phyloP scores from a whole-genome alignment of 2,113 vertebrate species.

The Dasyurus viverrinus region DNA sequence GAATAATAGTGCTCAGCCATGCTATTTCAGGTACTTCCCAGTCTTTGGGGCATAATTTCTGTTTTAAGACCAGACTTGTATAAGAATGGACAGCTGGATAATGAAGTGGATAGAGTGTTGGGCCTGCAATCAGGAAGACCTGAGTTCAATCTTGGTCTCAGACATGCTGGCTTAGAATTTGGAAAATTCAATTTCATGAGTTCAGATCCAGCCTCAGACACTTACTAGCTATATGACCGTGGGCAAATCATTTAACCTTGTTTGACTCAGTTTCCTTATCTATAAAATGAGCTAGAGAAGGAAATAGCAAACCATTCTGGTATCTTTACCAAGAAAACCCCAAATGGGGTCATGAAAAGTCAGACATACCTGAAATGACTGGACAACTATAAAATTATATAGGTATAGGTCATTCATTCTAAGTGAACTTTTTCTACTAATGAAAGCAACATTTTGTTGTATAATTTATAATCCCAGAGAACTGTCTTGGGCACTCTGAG shows the following conservation, averaged over 20 bases:
- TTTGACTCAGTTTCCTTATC: neutral
- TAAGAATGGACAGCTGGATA: neutral
- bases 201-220: neutral
- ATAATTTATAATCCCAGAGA: neutral
- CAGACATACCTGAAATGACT: neutral
- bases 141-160: neutral
- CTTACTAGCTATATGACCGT: neutral
- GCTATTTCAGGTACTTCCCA: neutral
- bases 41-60: neutral
- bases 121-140: neutral
- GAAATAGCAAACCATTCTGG: neutral
- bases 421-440: neutral
- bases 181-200: neutral
- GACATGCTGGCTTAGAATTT: too few relatives aligned
- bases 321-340: neutral
- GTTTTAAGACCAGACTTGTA: neutral
- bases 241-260: neutral
- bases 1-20: neutral
- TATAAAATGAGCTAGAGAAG: neutral
- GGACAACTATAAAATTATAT: neutral
- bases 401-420: neutral
- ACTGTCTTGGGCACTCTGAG: neutral
- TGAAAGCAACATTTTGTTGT: neutral
- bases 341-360: neutral
- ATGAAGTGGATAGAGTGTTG: neutral